phyloP scores from a whole-genome alignment of 2,888 invertebrate species.

The Apocheima hispidaria region DNA sequence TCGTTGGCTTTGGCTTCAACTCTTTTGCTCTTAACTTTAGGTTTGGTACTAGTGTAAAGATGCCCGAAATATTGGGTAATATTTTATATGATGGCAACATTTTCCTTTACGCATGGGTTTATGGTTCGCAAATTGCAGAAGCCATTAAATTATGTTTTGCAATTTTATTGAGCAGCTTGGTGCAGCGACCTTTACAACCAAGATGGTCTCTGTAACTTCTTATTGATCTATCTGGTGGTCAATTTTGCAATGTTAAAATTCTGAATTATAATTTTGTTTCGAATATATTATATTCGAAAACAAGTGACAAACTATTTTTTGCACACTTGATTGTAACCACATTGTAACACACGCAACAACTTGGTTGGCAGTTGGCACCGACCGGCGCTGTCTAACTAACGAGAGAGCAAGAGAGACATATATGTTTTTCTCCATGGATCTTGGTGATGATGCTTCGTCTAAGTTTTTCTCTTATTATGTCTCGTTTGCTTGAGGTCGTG shows the following conservation, averaged over 20 bases:
- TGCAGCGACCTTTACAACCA: not conserved
- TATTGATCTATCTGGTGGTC: not conserved
- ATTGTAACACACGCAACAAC: no score
- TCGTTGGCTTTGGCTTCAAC: conserved; percentile 26
- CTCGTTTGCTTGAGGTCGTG: no score
- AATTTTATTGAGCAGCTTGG: not conserved
- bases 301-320: no score
- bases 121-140: not conserved
- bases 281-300: no score
- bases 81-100: conserved; percentile 21
- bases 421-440: no score
- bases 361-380: no score
- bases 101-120: not conserved
- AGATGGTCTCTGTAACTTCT: not conserved
- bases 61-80: conserved; percentile 20
- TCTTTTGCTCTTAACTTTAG: not conserved
- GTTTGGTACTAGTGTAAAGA: not conserved
- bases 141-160: conserved; percentile 6
- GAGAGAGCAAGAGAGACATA: no score
- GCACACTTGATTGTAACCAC: no score
- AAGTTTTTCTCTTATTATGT: no score
- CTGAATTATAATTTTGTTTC: no score
- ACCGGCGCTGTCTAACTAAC: no score
- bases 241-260: not conserved
- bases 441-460: no score